These are phyloP conservation scores for Matsumyia berberina DNA, from an alignment of 2,888 invertebrate species.

Conservation along the genomic window DNA sequence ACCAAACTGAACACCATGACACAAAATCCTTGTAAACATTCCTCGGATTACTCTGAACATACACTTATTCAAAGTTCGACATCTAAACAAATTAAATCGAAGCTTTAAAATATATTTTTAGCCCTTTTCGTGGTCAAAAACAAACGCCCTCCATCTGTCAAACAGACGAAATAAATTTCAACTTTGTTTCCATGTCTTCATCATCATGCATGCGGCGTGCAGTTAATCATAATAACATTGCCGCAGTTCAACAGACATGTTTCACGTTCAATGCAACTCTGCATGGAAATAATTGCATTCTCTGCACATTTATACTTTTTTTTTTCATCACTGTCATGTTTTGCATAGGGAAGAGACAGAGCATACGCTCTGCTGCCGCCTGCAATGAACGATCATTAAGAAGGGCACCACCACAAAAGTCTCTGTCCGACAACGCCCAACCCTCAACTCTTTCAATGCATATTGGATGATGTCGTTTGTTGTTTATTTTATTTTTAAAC, in stretches of 20 bases:
- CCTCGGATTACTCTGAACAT: too few species aligned
- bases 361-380: too few species aligned
- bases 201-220: constrained; percentile 26
- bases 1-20: too few species aligned
- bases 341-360: constrained; percentile 45
- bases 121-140: too few species aligned
- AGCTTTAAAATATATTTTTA: too few species aligned
- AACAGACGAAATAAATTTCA: constrained; percentile 22
- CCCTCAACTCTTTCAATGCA: constrained; percentile 39
- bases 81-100: too few species aligned
- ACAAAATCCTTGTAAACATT: too few species aligned
- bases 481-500: constrained; percentile 35
- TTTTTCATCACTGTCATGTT: constrained; percentile 28
- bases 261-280: constrained; percentile 60
- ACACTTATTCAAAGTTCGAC: too few species aligned
- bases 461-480: background rate
- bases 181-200: constrained; percentile 43
- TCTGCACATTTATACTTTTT: constrained; percentile 24
- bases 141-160: background rate
- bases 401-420: constrained; percentile 53
- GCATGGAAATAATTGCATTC: constrained; percentile 46
- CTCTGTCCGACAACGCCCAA: constrained; percentile 42
- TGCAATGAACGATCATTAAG: constrained; percentile 46
- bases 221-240: constrained; percentile 67
- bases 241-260: constrained; percentile 62